Percentiles rank a stretch among this genome's conserved stretches.
Conservation (phyloP, 2,797 vertebrate species). For the Loriculus beryllinus region DNA sequence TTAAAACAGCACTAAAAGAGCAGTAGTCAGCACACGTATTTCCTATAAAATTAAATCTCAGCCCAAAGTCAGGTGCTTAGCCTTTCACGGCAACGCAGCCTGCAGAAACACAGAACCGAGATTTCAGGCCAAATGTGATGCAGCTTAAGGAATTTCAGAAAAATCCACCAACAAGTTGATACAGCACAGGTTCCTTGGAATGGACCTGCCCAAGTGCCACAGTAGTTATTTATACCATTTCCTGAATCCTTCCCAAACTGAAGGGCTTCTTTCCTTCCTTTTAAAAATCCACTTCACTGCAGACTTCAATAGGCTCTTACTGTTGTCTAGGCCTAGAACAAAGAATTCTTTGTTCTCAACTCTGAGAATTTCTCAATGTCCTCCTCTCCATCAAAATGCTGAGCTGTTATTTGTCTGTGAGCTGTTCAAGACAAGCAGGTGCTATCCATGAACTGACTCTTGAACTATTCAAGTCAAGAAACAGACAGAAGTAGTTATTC, state of each 20-base stretch:
- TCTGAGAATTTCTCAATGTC: neutral
- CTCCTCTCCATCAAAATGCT: neutral
- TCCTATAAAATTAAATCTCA: neutral
- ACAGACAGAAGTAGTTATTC: neutral
- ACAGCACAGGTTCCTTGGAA: neutral
- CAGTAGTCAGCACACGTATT: neutral
- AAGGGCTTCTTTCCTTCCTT: neutral
- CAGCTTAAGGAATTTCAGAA: neutral
- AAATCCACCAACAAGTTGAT: neutral
- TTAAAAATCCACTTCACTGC: neutral
- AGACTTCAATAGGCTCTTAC: neutral
- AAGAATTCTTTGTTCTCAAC: constrained; percentile 3
- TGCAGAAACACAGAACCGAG: neutral
- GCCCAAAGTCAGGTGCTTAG: neutral
- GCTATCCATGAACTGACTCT: neutral
- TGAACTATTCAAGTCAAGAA: neutral
- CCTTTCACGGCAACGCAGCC: neutral
- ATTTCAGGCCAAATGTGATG: neutral
- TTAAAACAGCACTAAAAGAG: neutral
- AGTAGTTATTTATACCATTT: neutral
- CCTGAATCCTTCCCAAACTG: neutral
- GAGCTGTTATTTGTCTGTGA: neutral
- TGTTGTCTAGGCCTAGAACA: neutral
- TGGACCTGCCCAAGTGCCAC: neutral
- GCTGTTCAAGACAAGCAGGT: constrained; percentile 14